Conservation (phyloP, 2,888 invertebrate species). For the Tipula helvola region DNA sequence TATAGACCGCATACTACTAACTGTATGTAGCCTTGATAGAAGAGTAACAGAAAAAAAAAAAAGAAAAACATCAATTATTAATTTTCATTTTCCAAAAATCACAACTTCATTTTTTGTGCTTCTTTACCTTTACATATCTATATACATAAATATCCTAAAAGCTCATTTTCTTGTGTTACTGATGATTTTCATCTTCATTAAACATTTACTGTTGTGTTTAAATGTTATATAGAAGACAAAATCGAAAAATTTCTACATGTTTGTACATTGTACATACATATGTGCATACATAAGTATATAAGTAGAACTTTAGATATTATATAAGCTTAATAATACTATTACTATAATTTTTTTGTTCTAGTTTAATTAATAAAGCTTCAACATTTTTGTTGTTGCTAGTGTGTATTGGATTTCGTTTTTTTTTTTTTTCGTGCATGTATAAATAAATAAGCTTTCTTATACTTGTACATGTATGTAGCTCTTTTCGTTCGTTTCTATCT, state of each 20-base stretch:
- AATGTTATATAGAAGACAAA: neutral
- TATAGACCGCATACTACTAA: neutral
- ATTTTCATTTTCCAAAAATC: conserved; percentile 4
- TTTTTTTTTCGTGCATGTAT: neutral
- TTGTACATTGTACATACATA: neutral
- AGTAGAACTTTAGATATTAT: neutral
- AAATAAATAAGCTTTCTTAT: neutral
- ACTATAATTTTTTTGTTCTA: neutral
- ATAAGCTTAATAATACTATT: neutral
- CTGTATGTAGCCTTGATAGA: neutral
- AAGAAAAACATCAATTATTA: neutral
- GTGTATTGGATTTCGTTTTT: neutral
- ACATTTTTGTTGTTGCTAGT: neutral
- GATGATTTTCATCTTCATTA: neutral
- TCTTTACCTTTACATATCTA: neutral
- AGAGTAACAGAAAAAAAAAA: neutral
- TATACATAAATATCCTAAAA: neutral
- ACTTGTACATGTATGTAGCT: neutral
- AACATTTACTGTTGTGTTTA: neutral
- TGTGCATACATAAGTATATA: neutral
- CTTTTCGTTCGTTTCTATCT: neutral
- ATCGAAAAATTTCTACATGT: neutral
- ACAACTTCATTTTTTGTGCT: neutral
- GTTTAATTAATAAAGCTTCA: neutral
- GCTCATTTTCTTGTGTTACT: neutral